Evolutionary conservation across 2,888 invertebrate species (phyloP).

Genomic region (Mimachlamys varia): DNA sequence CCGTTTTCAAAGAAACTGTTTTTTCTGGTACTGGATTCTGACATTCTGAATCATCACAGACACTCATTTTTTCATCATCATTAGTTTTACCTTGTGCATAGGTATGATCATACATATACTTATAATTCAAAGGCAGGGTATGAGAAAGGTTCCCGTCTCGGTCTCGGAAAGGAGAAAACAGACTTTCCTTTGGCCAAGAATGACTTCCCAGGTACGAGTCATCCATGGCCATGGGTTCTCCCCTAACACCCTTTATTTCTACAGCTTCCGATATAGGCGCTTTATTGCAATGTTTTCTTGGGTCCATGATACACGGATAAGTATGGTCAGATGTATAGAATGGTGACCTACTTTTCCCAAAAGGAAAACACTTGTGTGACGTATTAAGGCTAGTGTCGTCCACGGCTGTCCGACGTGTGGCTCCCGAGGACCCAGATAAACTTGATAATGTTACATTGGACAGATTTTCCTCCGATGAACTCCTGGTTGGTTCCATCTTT

Average conservation of each 20-base stretch:
- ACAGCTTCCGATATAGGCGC: neutral
- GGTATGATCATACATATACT: slow-evolving; percentile 46
- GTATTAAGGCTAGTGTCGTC: slow-evolving; percentile 32
- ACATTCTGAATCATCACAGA: slow-evolving; percentile 30
- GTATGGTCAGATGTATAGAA: neutral
- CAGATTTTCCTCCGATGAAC: slow-evolving; percentile 46
- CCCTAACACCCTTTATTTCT: neutral
- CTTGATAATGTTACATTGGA: slow-evolving; percentile 3
- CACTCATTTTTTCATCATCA: slow-evolving; percentile 19
- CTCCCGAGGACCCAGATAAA: neutral
- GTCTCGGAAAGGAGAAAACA: neutral
- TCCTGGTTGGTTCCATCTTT: slow-evolving; percentile 37
- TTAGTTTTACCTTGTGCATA: slow-evolving; percentile 46
- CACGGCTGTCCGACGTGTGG: neutral
- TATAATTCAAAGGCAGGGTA: slow-evolving; percentile 27
- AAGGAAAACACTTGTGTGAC: slow-evolving; percentile 41
- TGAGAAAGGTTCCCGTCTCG: neutral
- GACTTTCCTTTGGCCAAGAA: slow-evolving; percentile 49
- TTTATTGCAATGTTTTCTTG: neutral
- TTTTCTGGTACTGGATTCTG: neutral
- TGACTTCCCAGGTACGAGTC: slow-evolving; percentile 11
- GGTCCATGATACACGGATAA: neutral
- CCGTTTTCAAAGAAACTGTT: neutral
- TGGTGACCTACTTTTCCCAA: slow-evolving; percentile 37
- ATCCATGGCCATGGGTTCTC: slow-evolving; percentile 15